A percentile compares a stretch with the other conserved stretches of the same genome.
These are phyloP conservation scores for Premnoplex brunnescens DNA, from an alignment of 2,797 vertebrate genomes.

Conservation along the genomic window DNA sequence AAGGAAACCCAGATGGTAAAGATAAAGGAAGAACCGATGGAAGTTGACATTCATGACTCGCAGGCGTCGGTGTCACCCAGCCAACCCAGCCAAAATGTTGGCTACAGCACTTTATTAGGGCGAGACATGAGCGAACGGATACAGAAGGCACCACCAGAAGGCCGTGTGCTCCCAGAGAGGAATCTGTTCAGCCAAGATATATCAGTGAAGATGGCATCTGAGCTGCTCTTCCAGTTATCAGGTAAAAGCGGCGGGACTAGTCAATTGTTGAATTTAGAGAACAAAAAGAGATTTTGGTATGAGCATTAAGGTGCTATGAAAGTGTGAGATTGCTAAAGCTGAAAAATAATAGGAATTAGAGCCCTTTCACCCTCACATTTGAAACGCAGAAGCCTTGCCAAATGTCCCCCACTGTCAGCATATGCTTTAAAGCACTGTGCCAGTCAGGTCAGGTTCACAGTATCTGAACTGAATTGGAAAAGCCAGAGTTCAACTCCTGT, in stretches of 20 bases:
- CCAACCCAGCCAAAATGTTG: conserved; percentile 75
- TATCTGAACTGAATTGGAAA: conserved; percentile 42
- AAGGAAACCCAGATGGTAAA: conserved; percentile 89
- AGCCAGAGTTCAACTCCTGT: conserved; percentile 50
- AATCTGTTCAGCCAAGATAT: conserved; percentile 99
- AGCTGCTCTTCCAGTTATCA: conserved; percentile 97
- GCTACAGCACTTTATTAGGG: conserved; percentile 93
- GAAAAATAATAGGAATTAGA: neutral
- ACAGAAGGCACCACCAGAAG: conserved; percentile 86
- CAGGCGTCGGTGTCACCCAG: conserved; percentile 79
- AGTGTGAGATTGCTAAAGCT: neutral
- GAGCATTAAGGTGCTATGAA: neutral
- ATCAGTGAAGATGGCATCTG: conserved; percentile 99
- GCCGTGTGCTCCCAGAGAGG: conserved; percentile 88
- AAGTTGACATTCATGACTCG: conserved; percentile 89
- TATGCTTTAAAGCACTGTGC: conserved; percentile 9
- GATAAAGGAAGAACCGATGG: conserved; percentile 98
- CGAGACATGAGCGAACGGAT: conserved; percentile 88
- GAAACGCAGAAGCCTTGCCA: neutral
- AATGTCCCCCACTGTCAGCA: neutral
- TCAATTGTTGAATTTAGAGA: neutral
- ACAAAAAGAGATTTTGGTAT: neutral
- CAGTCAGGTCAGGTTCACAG: neutral
- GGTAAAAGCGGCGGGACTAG: conserved; percentile 75
- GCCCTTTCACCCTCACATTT: neutral